Evolutionary conservation across 2,888 invertebrate species (phyloP).

Genomic region (Noctua janthina): DNA sequence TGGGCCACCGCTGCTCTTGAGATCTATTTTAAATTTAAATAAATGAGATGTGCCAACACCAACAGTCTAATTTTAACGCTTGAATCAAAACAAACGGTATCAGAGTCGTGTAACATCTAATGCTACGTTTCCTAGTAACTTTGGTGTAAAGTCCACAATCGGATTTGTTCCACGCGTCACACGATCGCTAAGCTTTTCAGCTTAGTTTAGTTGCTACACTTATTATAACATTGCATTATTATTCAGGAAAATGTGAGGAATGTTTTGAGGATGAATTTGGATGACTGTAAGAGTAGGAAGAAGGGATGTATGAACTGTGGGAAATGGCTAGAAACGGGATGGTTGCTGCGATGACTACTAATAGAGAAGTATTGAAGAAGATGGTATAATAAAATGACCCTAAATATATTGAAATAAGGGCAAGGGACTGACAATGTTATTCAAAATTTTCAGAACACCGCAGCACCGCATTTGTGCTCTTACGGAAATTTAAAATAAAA

Average conservation of each 20-base stretch:
- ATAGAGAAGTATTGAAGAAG: neutral
- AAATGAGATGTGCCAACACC: too few species aligned
- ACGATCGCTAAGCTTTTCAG: conserved; percentile 13
- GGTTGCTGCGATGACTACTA: neutral
- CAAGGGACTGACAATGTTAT: neutral
- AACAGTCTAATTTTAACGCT: neutral
- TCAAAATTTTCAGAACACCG: neutral
- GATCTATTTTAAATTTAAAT: neutral
- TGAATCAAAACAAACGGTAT: neutral
- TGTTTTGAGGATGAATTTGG: neutral
- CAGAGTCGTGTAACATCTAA: conserved; percentile 2
- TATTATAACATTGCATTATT: neutral
- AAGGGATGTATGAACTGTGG: neutral
- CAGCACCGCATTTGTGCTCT: too few species aligned
- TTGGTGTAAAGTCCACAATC: conserved; percentile 21
- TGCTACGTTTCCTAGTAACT: conserved; percentile 16
- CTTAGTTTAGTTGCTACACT: conserved; percentile 16
- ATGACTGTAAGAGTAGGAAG: neutral
- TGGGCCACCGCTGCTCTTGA: too few species aligned
- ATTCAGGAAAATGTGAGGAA: neutral
- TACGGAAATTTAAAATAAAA: neutral
- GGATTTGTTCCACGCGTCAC: conserved; percentile 22
- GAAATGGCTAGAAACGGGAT: neutral
- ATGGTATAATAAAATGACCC: rapidly evolving
- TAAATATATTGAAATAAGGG: neutral